Evolutionary conservation across 1,140 invertebrate genomes (phyloP).

Genomic region (Temnothorax curvispinosus): DNA sequence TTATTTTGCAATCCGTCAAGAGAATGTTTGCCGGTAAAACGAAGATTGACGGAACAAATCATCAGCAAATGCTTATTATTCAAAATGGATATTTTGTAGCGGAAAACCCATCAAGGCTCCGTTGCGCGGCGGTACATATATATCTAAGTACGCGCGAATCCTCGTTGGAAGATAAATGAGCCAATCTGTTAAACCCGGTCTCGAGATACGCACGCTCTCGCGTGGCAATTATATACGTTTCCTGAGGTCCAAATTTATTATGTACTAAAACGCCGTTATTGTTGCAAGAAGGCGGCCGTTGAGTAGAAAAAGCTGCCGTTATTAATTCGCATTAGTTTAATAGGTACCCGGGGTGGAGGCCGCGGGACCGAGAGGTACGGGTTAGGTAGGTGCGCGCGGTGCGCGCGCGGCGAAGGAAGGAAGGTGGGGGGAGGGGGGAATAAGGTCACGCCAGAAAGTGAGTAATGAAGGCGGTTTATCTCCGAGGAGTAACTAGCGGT

Average conservation of each 20-base stretch:
- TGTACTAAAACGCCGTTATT: conserved; percentile 73
- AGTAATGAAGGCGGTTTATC: conserved; percentile 85
- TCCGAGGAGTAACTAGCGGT: conserved; percentile 84
- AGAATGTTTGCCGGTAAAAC: not conserved
- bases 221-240: conserved; percentile 68
- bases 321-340: conserved; percentile 84
- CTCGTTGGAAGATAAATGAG: conserved; percentile 70
- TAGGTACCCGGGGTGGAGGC: conserved; percentile 64
- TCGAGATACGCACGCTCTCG: conserved; percentile 66
- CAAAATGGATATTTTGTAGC: conserved; percentile 36
- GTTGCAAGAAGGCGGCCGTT: conserved; percentile 69
- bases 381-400: conserved; percentile 18
- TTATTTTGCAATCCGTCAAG: conserved; percentile 5
- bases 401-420: conserved; percentile 52
- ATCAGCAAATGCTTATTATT: conserved; percentile 38
- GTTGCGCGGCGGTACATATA: conserved; percentile 54
- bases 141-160: conserved; percentile 62
- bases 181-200: conserved; percentile 70
- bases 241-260: conserved; percentile 68
- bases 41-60: conserved; percentile 25
- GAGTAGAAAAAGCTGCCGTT: conserved; percentile 78
- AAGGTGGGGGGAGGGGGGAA: conserved; percentile 71
- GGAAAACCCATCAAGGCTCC: conserved; percentile 44
- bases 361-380: conserved; percentile 30
- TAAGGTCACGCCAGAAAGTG: conserved; percentile 85